Conservation (phyloP, 1,140 invertebrate genomes). For the Drosophila sulfurigaster region DNA sequence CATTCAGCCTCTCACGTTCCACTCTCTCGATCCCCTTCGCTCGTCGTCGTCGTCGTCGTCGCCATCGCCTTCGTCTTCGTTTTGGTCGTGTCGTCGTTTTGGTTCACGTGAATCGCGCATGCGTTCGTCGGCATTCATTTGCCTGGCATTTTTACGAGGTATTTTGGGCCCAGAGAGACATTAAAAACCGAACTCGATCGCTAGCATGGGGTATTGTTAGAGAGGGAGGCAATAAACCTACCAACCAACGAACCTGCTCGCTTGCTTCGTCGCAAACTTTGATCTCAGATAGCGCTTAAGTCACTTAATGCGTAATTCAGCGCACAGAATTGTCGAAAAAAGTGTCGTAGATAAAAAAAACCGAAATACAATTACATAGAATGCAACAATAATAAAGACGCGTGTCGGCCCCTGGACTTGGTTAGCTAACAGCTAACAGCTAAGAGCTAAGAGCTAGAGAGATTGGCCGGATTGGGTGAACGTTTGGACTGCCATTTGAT, state of each 20-base stretch:
- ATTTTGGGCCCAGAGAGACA: conserved; percentile 25
- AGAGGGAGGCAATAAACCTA: conserved; percentile 20
- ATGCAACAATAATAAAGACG: conserved; percentile 40
- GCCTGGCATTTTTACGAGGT: conserved; percentile 63
- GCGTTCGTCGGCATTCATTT: conserved; percentile 49
- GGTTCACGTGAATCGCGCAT: conserved; percentile 75
- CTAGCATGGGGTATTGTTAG: not conserved
- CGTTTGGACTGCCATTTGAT: conserved; percentile 26
- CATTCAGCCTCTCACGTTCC: conserved; percentile 10
- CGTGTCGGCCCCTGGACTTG: conserved; percentile 33
- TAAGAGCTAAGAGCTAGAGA: too few species aligned
- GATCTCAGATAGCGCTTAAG: conserved; percentile 30
- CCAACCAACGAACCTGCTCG: not conserved
- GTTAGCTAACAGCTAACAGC: not conserved
- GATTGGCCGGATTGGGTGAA: not conserved
- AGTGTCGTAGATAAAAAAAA: not conserved
- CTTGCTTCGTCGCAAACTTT: conserved; percentile 29
- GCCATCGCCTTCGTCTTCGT: not conserved
- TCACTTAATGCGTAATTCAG: conserved; percentile 14
- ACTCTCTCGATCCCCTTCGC: not conserved
- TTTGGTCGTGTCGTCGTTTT: not conserved
- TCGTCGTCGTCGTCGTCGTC: not conserved
- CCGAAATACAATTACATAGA: not conserved
- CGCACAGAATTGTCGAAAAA: conserved; percentile 1
- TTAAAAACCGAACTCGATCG: not conserved